Conservation (phyloP, 2,797 vertebrate species). For the Amniataba percoides region DNA sequence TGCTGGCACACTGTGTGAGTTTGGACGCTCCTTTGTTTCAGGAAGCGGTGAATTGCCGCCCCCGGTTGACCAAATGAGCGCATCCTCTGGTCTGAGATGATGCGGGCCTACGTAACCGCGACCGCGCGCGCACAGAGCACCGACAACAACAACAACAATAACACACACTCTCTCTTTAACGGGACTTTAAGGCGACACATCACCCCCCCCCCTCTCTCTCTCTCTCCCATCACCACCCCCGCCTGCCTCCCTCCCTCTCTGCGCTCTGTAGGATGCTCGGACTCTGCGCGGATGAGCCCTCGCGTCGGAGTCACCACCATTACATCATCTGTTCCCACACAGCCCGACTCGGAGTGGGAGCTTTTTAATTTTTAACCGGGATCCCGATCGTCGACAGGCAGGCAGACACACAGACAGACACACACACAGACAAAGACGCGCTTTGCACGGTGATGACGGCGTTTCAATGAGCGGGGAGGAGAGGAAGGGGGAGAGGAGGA, state of each 20-base stretch:
- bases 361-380: conserved; percentile 49
- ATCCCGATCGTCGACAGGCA: conserved; percentile 34
- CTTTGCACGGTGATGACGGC: conserved; percentile 61
- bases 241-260: conserved; percentile 8
- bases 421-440: conserved; percentile 1
- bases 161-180: conserved; percentile 17
- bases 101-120: conserved; percentile 28
- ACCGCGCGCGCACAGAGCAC: conserved; percentile 24
- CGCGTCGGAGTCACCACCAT: conserved; percentile 73
- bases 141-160: conserved; percentile 35
- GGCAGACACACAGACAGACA: conserved; percentile 10
- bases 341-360: conserved; percentile 24
- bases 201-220: conserved; percentile 8
- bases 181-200: conserved; percentile 37
- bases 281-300: conserved; percentile 46
- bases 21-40: conserved; percentile 35
- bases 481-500: conserved; percentile 67
- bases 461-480: conserved; percentile 62
- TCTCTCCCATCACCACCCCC: background rate
- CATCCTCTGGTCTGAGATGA: conserved; percentile 61
- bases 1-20: conserved; percentile 8
- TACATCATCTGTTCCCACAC: conserved; percentile 82
- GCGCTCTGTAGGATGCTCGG: conserved; percentile 1
- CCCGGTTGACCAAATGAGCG: conserved; percentile 67
- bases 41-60: conserved; percentile 55